Evolutionary conservation across 2,797 vertebrate species (phyloP).

Genomic region (Orientallactaga sibirica): DNA sequence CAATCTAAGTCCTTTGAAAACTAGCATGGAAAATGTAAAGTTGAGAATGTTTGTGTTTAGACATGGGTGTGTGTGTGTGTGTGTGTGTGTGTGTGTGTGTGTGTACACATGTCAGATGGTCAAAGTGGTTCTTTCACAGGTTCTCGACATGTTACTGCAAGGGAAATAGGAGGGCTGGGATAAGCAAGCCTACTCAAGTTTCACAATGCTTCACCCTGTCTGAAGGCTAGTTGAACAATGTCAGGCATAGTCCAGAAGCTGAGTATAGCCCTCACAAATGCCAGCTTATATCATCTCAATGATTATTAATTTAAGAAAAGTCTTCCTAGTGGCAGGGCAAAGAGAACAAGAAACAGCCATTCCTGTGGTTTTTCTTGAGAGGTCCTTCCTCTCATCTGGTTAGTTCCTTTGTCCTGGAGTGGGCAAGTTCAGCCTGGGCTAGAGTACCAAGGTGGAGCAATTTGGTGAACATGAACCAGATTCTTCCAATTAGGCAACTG

Average conservation of each 20-base stretch:
- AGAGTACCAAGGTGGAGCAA: constrained; percentile 88
- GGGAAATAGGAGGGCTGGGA: constrained; percentile 75
- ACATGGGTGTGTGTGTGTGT: rapidly evolving
- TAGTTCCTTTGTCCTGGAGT: constrained; percentile 90
- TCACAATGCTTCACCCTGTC: constrained; percentile 78
- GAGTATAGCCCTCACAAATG: constrained; percentile 90
- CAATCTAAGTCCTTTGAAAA: background rate
- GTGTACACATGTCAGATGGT: no score
- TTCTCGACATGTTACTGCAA: constrained; percentile 39
- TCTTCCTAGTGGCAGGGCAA: constrained; percentile 84
- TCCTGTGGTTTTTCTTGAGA: constrained; percentile 81
- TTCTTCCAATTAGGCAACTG: constrained; percentile 90
- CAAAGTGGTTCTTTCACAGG: background rate
- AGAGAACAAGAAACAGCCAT: constrained; percentile 76
- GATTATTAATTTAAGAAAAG: constrained; percentile 93
- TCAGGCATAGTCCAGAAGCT: constrained; percentile 87
- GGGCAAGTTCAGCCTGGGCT: constrained; percentile 88
- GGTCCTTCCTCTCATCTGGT: constrained; percentile 78
- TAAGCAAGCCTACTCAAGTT: constrained; percentile 76
- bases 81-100: no score
- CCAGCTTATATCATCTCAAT: constrained; percentile 91
- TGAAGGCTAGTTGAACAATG: constrained; percentile 87
- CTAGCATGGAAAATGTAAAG: background rate
- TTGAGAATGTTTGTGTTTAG: rapidly evolving
- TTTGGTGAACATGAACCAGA: constrained; percentile 86